Percentiles rank a stretch among this genome's conserved stretches.
Evolutionary conservation across 1,140 invertebrate genomes (phyloP).

Genomic region (Catajapyx aquilonaris): DNA sequence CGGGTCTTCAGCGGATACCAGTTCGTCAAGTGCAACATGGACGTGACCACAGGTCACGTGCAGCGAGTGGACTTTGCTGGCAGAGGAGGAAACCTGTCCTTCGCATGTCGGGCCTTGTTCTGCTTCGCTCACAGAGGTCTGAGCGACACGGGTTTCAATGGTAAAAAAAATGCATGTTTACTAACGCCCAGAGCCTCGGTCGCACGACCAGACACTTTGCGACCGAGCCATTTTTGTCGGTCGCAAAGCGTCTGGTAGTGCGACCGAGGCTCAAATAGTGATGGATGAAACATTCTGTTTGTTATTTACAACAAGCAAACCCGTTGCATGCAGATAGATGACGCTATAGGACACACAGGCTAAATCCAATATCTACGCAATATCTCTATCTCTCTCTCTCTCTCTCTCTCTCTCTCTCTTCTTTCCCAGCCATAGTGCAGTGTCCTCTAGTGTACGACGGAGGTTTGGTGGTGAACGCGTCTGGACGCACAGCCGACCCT

Average conservation of each 20-base stretch:
- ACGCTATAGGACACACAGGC: too few species aligned
- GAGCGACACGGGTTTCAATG: slow-evolving; percentile 20
- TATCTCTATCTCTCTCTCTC: neutral
- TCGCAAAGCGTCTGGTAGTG: too few species aligned
- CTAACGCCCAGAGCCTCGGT: too few species aligned
- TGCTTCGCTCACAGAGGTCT: slow-evolving; percentile 25
- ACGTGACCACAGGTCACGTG: slow-evolving; percentile 9
- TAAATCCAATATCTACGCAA: neutral
- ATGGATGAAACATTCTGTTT: neutral
- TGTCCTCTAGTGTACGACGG: slow-evolving; percentile 46
- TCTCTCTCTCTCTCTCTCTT: neutral
- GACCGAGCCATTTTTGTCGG: too few species aligned
- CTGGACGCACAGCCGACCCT: slow-evolving; percentile 45
- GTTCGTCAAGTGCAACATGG: slow-evolving; percentile 14
- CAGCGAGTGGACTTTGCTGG: slow-evolving; percentile 22
- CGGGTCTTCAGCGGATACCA: neutral
- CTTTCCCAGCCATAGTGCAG: slow-evolving; percentile 34
- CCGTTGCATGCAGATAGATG: too few species aligned
- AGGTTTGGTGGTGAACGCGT: slow-evolving; percentile 38
- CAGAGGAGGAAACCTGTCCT: slow-evolving; percentile 17
- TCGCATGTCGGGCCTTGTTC: slow-evolving; percentile 26
- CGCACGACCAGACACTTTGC: too few species aligned
- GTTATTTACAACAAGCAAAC: neutral
- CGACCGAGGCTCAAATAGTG: neutral
- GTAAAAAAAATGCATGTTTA: slow-evolving; percentile 16